phyloP scores from a whole-genome alignment of 2,888 invertebrate genomes.

The Harpalus rubripes region DNA sequence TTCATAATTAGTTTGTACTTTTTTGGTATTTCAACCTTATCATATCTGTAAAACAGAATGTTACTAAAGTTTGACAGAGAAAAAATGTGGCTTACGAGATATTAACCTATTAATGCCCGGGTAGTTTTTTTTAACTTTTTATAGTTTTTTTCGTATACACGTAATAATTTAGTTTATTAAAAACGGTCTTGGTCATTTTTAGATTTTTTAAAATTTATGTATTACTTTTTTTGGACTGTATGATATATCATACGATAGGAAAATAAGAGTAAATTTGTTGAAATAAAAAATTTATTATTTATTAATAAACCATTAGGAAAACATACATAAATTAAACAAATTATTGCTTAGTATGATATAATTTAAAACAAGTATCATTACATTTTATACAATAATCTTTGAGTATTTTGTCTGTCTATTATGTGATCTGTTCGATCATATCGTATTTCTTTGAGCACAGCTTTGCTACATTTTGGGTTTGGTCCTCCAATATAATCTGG shows the following conservation, averaged over 20 bases:
- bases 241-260: constrained; percentile 8
- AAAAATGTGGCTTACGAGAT: too few relatives aligned
- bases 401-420: constrained; percentile 57
- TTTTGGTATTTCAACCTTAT: too few relatives aligned
- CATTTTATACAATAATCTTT: constrained; percentile 32
- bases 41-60: too few relatives aligned
- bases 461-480: too few relatives aligned
- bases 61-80: too few relatives aligned
- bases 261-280: too few relatives aligned
- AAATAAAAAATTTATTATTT: not conserved
- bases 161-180: constrained; percentile 57
- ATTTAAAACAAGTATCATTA: constrained; percentile 3
- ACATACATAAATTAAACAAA: not conserved
- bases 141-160: constrained; percentile 67
- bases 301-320: not conserved
- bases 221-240: constrained; percentile 7
- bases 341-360: constrained; percentile 4
- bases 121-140: not conserved
- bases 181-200: not conserved
- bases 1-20: too few relatives aligned
- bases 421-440: constrained; percentile 61
- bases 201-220: not conserved
- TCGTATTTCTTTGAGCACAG: too few relatives aligned
- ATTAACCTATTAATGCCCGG: too few relatives aligned
- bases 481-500: constrained; percentile 49